Evolutionary conservation across 2,113 vertebrate genomes (phyloP), one percentile per base, ranked within the genome.

Genomic region (Sinocyclocheilus maitianheensis): DNA sequence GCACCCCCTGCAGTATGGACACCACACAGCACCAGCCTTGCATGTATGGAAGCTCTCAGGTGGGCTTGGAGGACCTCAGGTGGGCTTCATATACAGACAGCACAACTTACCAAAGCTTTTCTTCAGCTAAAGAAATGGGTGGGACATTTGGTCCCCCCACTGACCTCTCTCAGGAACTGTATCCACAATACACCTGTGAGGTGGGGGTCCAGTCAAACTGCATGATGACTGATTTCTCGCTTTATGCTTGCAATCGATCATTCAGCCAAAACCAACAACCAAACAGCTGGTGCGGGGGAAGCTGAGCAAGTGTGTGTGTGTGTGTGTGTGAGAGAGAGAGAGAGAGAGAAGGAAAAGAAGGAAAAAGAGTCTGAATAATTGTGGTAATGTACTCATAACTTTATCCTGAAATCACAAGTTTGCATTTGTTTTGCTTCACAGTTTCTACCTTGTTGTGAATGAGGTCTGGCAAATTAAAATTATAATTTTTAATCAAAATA

Each of bases 101-200:
- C 48, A 60, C 83, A 12, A 10, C 84, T 20, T 88, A 86, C 46
- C 78, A 83, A 55, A 65, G 24, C 7, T 83, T 85, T 40, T 69
- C 74, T 30, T 76, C 83, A 43, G 83, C 81, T 48, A 74, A 37
- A 79, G 84, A 88, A 72, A 53, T 83, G 65, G 55, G 78, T 26
- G 89, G 82, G 37, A 72, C 67, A 12, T 79, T 75, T 12, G 74
- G 55, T 30, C 40, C 79, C 24, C 62, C 55, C 37, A 12, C 55
- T 20, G 85, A 85, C 3, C 53, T 77, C 46, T 77, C 65, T 34
- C 83, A 85, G 67, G 79, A 88, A 62, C 48, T 87, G 74, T 85
- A 90, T 77, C 83, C 79, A 58, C 85, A 87, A 75, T 84, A 84
- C 85, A 87, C 69, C 60, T 89, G 88, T 62, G 88, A 86, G 37